Percentiles rank a stretch among this genome's conserved stretches.
Conservation (phyloP, 1,140 invertebrate species). For the Drosophila yakuba region DNA sequence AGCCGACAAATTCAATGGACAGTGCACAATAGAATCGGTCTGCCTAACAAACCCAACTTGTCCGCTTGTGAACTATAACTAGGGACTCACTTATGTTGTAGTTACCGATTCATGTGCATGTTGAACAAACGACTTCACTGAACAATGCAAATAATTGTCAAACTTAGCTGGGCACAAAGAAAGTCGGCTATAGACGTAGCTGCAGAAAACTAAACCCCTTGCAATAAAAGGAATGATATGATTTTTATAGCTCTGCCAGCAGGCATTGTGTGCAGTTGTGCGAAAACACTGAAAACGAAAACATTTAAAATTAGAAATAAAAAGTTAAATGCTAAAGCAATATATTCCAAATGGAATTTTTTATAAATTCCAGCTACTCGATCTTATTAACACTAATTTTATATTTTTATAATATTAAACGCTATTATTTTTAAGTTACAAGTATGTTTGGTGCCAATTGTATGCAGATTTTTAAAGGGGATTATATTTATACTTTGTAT, state of each 20-base stretch:
- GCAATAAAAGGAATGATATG: constrained; percentile 70
- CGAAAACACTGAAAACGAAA: constrained; percentile 25
- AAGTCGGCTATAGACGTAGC: constrained; percentile 29
- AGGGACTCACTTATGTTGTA: constrained; percentile 71
- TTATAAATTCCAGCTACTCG: too few species aligned
- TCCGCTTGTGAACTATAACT: constrained; percentile 30
- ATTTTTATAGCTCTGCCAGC: constrained; percentile 69
- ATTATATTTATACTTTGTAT: not conserved
- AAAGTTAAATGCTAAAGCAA: too few species aligned
- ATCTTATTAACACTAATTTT: too few species aligned
- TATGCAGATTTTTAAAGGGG: too few species aligned
- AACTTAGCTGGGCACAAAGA: constrained; percentile 66
- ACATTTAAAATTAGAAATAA: not conserved
- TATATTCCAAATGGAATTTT: too few species aligned
- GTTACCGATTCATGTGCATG: constrained; percentile 80
- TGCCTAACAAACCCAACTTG: constrained; percentile 45
- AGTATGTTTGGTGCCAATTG: too few species aligned
- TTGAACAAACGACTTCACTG: constrained; percentile 74
- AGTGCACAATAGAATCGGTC: constrained; percentile 23
- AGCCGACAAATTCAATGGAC: constrained; percentile 19
- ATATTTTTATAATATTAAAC: too few species aligned
- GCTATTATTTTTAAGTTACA: too few species aligned
- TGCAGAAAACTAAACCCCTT: constrained; percentile 23
- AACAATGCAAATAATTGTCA: constrained; percentile 84
- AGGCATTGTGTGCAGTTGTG: constrained; percentile 68